These are phyloP conservation scores for Lomographa bimaculata DNA, from an alignment of 2,888 invertebrate genomes.

Conservation along the genomic window DNA sequence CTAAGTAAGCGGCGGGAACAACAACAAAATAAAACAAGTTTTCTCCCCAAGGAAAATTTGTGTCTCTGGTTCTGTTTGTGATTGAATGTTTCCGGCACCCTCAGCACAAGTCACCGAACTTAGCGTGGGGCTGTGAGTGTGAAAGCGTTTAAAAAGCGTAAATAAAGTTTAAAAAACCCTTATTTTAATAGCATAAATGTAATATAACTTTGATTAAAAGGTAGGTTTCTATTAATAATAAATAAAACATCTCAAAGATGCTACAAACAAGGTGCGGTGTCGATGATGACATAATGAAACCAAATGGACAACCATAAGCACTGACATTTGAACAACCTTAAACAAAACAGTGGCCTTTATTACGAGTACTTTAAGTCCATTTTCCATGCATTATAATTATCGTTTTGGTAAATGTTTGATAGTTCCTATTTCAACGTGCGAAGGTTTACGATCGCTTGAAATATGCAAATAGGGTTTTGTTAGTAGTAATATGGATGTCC, in stretches of 20 bases:
- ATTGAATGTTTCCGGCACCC: no score
- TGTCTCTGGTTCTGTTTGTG: no score
- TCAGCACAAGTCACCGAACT: no score
- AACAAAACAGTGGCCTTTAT: slow-evolving; percentile 24
- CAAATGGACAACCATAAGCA: slow-evolving; percentile 29
- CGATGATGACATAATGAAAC: slow-evolving; percentile 43
- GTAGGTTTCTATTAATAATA: no score
- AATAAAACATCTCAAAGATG: slow-evolving; percentile 32
- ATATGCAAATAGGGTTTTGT: slow-evolving; percentile 1
- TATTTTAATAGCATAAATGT: no score
- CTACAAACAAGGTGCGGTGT: slow-evolving; percentile 38
- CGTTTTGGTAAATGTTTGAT: slow-evolving; percentile 8
- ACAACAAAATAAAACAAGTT: no score
- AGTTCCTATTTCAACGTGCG: slow-evolving; percentile 1
- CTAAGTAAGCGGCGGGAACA: no score
- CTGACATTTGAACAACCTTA: slow-evolving; percentile 31
- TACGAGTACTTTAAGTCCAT: slow-evolving; percentile 17
- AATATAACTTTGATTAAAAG: no score
- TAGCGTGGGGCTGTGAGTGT: no score
- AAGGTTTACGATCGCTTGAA: slow-evolving; percentile 9
- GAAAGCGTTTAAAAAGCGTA: no score
- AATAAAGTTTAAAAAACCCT: no score
- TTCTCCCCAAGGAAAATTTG: no score
- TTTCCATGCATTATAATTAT: slow-evolving; percentile 7
- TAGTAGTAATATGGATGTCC: slow-evolving; percentile 4